phyloP scores from a whole-genome alignment of 2,113 vertebrate genomes.

The Empidonax traillii region DNA sequence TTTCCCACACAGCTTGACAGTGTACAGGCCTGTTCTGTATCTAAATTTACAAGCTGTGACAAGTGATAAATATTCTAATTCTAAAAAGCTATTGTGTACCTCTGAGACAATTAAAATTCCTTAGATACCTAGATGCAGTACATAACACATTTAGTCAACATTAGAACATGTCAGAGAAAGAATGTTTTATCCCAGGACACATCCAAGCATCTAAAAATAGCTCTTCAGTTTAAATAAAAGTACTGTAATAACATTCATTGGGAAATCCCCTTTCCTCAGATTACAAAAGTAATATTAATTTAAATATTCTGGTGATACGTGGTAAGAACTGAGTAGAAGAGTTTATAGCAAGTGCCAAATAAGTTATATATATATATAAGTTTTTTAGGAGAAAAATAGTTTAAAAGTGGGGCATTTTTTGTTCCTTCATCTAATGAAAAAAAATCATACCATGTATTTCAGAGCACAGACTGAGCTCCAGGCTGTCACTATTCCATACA shows the following conservation, averaged over 20 bases:
- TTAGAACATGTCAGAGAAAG: slow-evolving; percentile 42
- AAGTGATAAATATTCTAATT: slow-evolving; percentile 65
- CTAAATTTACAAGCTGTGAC: slow-evolving; percentile 55
- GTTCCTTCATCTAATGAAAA: background rate
- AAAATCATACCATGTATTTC: background rate
- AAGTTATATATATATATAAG: background rate
- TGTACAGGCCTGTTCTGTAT: slow-evolving; percentile 52
- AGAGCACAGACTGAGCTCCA: background rate
- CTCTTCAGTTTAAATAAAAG: slow-evolving; percentile 21
- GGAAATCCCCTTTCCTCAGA: slow-evolving; percentile 45
- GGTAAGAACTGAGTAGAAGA: background rate
- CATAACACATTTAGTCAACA: slow-evolving; percentile 57
- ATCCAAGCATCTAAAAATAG: slow-evolving; percentile 55
- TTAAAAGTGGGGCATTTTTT: background rate
- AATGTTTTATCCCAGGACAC: slow-evolving; percentile 34
- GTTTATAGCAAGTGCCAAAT: background rate
- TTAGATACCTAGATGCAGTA: slow-evolving; percentile 57
- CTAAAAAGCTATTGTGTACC: slow-evolving; percentile 53
- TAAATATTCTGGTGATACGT: background rate
- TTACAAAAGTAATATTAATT: background rate
- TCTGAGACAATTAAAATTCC: slow-evolving; percentile 64
- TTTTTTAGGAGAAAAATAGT: background rate
- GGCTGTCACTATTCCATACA: background rate
- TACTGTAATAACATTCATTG: background rate
- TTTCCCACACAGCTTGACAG: slow-evolving; percentile 50